These are phyloP conservation scores for Circaetus gallicus DNA, from an alignment of 2,113 vertebrate genomes.

Conservation along the genomic window DNA sequence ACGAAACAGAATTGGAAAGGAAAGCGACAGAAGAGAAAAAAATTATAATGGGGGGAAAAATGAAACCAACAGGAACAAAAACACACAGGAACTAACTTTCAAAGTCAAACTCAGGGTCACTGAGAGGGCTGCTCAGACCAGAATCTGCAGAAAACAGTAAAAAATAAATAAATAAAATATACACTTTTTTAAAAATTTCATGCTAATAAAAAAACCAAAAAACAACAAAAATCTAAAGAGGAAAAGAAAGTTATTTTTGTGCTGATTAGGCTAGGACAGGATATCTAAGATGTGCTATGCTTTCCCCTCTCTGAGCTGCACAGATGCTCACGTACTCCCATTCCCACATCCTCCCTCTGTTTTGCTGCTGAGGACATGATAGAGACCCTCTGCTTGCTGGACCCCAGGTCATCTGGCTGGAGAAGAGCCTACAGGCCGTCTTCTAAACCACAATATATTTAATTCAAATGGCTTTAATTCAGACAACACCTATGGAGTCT, in stretches of 20 bases:
- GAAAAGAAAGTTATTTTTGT: conserved; percentile 45
- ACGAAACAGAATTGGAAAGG: conserved; percentile 21
- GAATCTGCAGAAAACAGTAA: conserved; percentile 96
- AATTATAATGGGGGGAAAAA: conserved; percentile 47
- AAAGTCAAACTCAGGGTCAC: conserved; percentile 93
- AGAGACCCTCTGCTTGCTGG: background rate
- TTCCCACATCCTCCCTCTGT: background rate
- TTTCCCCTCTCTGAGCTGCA: background rate
- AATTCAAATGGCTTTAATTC: background rate
- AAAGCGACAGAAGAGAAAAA: conserved; percentile 35
- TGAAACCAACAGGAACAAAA: conserved; percentile 78
- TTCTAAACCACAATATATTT: background rate
- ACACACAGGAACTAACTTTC: conserved; percentile 96
- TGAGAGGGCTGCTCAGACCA: conserved; percentile 95
- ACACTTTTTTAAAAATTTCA: conserved; percentile 55
- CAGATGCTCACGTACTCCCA: background rate
- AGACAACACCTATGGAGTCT: background rate
- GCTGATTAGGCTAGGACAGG: background rate
- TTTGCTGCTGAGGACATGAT: fast-evolving
- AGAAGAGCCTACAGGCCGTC: background rate
- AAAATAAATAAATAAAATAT: conserved; percentile 73
- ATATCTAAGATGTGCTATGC: background rate
- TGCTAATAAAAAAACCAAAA: conserved; percentile 49
- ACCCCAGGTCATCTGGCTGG: background rate
- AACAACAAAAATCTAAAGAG: conserved; percentile 66